phyloP scores from a whole-genome alignment of 2,888 invertebrate genomes.

The Drosophila anceps region DNA sequence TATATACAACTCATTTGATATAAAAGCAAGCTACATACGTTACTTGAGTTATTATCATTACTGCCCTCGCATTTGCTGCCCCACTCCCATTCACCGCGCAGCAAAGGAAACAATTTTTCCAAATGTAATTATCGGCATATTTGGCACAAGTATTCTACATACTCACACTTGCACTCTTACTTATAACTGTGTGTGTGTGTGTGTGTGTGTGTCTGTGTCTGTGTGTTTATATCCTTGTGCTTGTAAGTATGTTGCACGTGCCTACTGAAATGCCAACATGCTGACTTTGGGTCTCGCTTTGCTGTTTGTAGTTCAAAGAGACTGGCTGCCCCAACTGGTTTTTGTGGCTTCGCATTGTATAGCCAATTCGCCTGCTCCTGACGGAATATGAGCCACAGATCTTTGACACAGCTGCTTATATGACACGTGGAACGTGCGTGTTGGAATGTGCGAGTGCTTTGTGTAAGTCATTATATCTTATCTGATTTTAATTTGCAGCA shows the following conservation, averaged over 20 bases:
- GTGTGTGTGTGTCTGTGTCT: conserved; percentile 2
- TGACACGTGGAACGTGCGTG: conserved; percentile 25
- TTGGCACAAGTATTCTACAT: conserved; percentile 52
- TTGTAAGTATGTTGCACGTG: conserved; percentile 62
- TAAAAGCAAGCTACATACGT: neutral
- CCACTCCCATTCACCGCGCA: conserved; percentile 4
- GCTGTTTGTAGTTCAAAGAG: conserved; percentile 34
- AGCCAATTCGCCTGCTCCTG: conserved; percentile 14
- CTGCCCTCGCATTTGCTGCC: conserved; percentile 38
- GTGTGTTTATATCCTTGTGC: conserved; percentile 9
- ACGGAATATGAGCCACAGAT: conserved; percentile 30
- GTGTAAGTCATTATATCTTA: conserved; percentile 73
- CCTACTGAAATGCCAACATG: conserved; percentile 49
- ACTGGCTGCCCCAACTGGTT: conserved; percentile 14
- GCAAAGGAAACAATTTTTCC: conserved; percentile 54
- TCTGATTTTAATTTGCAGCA: conserved; percentile 81
- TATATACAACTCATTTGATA: neutral
- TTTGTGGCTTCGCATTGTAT: conserved; percentile 30
- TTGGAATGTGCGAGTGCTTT: conserved; percentile 12
- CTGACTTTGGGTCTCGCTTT: conserved; percentile 23
- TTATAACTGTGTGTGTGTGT: neutral
- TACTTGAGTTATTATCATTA: neutral
- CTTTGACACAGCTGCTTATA: conserved; percentile 57
- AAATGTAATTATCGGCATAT: conserved; percentile 80
- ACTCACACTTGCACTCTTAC: neutral